Percentiles rank a stretch among this genome's conserved stretches.
phyloP scores from a whole-genome alignment of 2,888 invertebrate species.

The Drosophila hamatofila region DNA sequence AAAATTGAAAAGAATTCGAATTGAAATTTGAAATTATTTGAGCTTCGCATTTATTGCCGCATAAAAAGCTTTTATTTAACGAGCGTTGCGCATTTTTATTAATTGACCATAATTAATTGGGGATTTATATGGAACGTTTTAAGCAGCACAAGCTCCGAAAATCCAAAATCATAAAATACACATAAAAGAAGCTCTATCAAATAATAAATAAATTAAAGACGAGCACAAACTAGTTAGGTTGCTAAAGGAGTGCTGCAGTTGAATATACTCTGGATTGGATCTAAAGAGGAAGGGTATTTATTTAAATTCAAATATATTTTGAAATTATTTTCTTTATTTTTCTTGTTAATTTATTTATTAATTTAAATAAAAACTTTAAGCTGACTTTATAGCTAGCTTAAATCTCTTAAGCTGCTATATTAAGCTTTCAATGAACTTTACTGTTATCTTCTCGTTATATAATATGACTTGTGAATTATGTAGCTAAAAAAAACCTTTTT shows the following conservation, averaged over 20 bases:
- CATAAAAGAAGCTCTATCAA: constrained; percentile 33
- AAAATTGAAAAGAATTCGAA: constrained; percentile 24
- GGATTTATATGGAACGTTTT: constrained; percentile 50
- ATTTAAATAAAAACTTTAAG: not conserved
- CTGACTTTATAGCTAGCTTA: too few species aligned
- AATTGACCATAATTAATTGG: constrained; percentile 67
- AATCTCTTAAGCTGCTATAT: not conserved
- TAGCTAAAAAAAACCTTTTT: too few species aligned
- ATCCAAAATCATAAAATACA: constrained; percentile 29
- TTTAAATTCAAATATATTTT: not conserved
- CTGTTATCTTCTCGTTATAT: too few species aligned
- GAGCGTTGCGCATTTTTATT: constrained; percentile 55
- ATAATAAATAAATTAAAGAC: not conserved
- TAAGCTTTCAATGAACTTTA: too few species aligned
- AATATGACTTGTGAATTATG: too few species aligned
- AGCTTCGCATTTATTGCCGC: constrained; percentile 52
- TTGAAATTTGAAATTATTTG: constrained; percentile 57
- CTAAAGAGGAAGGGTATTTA: not conserved
- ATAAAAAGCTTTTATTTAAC: constrained; percentile 61
- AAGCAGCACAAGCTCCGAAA: constrained; percentile 35
- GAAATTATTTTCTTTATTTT: not conserved
- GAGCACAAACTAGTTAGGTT: not conserved
- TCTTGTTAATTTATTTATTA: not conserved
- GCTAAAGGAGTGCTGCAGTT: not conserved
- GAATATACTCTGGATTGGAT: not conserved